A percentile compares a stretch with the other conserved stretches of the same genome.
Conservation (phyloP, 2,797 vertebrate genomes). For the Etheostoma perlongum region DNA sequence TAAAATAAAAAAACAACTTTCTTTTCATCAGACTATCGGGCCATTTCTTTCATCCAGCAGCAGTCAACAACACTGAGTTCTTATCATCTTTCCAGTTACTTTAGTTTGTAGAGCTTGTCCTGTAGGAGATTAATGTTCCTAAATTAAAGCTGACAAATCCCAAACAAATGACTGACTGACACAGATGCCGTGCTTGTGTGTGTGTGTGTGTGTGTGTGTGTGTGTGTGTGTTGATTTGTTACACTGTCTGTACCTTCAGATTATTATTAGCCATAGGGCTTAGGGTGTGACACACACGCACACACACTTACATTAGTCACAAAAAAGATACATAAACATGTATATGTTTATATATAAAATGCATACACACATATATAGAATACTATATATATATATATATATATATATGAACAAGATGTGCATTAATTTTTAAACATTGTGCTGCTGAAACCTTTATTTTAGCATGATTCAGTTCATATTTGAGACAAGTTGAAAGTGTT, state of each 20-base stretch:
- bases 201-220: slow-evolving; percentile 16
- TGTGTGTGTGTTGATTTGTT: slow-evolving; percentile 37
- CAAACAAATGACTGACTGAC: slow-evolving; percentile 53
- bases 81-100: slow-evolving; percentile 1
- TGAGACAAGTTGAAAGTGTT: too few species aligned
- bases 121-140: slow-evolving; percentile 44
- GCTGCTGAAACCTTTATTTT: too few species aligned
- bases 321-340: not conserved
- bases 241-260: slow-evolving; percentile 51
- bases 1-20: not conserved
- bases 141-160: slow-evolving; percentile 70
- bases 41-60: not conserved
- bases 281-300: slow-evolving; percentile 11
- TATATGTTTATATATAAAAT: too few species aligned
- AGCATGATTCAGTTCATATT: too few species aligned
- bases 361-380: too few species aligned
- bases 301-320: slow-evolving; percentile 25
- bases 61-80: not conserved
- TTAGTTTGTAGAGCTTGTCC: slow-evolving; percentile 29
- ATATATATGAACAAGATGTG: too few species aligned
- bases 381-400: too few species aligned
- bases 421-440: too few species aligned
- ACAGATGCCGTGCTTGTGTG: slow-evolving; percentile 16
- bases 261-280: slow-evolving; percentile 51
- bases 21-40: not conserved